These are phyloP conservation scores for Sinopyrophorus schimmeli DNA, from an alignment of 2,888 invertebrate species.

Conservation along the genomic window DNA sequence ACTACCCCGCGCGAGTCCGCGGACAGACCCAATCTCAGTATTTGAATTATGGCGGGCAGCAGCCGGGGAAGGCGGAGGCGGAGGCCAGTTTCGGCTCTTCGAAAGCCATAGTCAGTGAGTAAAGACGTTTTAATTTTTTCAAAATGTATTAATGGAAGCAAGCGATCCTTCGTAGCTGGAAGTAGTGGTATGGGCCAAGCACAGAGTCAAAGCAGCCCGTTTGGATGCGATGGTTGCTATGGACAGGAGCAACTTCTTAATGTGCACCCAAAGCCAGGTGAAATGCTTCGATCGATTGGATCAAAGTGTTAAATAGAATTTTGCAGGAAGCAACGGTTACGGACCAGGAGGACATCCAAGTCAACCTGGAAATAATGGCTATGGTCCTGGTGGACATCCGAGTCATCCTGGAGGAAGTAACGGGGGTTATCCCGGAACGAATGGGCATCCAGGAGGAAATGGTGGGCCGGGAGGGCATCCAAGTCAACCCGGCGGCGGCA, in stretches of 20 bases:
- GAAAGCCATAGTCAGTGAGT: slow-evolving; percentile 72
- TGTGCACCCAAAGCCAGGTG: background rate
- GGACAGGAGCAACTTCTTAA: slow-evolving; percentile 44
- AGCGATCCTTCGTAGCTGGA: slow-evolving; percentile 73
- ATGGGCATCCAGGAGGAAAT: slow-evolving; percentile 15
- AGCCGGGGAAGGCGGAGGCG: slow-evolving; percentile 78
- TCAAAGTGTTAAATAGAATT: slow-evolving; percentile 7
- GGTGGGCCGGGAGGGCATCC: slow-evolving; percentile 11
- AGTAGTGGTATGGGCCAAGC: slow-evolving; percentile 86
- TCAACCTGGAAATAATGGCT: slow-evolving; percentile 2
- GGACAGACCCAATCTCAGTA: slow-evolving; percentile 88
- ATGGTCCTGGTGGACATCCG: slow-evolving; percentile 11
- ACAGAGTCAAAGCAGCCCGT: slow-evolving; percentile 78
- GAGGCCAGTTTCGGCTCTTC: slow-evolving; percentile 74
- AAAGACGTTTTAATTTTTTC: background rate
- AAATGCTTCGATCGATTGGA: background rate
- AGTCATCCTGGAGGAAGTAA: slow-evolving; percentile 22
- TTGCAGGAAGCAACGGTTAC: background rate
- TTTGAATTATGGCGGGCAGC: slow-evolving; percentile 63
- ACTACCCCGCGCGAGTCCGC: slow-evolving; percentile 57
- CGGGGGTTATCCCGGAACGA: slow-evolving; percentile 11
- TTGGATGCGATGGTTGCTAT: slow-evolving; percentile 70
- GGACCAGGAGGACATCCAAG: slow-evolving; percentile 32
- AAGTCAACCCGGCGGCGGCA: slow-evolving; percentile 12
- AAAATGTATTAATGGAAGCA: background rate